A percentile compares a stretch with the other conserved stretches of the same genome.
These are phyloP conservation scores for Rhinichthys klamathensis DNA, from an alignment of 2,113 vertebrate species.

Conservation along the genomic window DNA sequence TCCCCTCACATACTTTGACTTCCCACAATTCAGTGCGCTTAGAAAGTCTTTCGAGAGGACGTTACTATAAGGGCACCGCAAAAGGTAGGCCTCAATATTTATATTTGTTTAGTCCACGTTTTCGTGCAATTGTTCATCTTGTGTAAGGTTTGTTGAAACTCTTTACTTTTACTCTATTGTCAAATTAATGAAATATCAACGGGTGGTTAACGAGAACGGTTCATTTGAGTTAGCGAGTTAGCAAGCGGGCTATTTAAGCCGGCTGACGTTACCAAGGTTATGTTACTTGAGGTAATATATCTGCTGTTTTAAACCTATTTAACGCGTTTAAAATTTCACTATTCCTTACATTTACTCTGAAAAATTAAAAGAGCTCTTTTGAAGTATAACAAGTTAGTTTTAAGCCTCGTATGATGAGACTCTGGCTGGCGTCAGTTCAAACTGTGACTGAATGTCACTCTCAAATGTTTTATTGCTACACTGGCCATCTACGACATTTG, in stretches of 20 bases:
- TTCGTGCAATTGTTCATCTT: neutral
- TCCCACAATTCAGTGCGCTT: constrained; percentile 70
- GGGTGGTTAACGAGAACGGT: neutral
- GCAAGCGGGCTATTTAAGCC: constrained; percentile 14
- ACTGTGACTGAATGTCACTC: neutral
- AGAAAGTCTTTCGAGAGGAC: constrained; percentile 57
- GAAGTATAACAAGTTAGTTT: too few relatives aligned
- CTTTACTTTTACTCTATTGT: neutral
- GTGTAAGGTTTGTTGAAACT: neutral
- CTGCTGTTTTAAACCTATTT: neutral
- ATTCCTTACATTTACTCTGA: neutral
- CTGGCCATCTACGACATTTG: neutral
- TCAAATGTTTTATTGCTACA: neutral
- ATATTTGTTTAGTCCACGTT: neutral
- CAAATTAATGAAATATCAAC: neutral
- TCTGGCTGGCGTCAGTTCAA: neutral
- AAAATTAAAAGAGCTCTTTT: neutral
- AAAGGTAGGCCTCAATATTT: constrained; percentile 61
- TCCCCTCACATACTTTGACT: neutral
- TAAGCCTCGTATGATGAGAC: neutral
- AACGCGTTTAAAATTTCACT: neutral
- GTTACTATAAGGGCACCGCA: constrained; percentile 30
- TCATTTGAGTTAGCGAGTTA: constrained; percentile 12
- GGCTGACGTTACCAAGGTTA: constrained; percentile 29
- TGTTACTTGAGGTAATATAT: neutral